These are phyloP conservation scores for Daktulosphaira vitifoliae DNA, from an alignment of 1,140 invertebrate species.

Conservation along the genomic window DNA sequence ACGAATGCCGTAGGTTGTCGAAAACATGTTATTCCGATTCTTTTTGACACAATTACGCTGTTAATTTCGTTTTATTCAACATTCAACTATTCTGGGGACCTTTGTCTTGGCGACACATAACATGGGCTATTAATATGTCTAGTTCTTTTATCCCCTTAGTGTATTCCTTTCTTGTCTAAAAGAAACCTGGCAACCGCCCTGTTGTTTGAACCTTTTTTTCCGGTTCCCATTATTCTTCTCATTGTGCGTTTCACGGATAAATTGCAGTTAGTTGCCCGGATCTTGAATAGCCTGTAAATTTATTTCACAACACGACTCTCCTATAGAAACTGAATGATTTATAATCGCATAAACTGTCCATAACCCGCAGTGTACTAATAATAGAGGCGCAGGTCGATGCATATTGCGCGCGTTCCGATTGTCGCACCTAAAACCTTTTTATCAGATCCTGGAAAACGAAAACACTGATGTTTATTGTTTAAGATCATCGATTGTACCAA, in stretches of 20 bases:
- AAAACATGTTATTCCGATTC: no score
- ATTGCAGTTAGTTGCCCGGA: not conserved
- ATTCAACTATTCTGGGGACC: not conserved
- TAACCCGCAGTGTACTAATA: not conserved
- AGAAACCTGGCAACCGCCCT: not conserved
- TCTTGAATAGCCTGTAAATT: conserved; percentile 19
- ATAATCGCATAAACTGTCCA: conserved; percentile 26
- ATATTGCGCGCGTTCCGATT: not conserved
- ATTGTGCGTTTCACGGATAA: not conserved
- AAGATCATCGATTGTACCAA: no score
- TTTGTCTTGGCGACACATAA: conserved; percentile 21
- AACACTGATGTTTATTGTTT: no score
- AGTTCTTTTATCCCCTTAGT: not conserved
- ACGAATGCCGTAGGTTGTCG: no score
- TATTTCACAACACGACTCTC: conserved; percentile 24
- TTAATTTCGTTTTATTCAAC: no score
- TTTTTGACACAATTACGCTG: no score
- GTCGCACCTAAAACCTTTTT: not conserved
- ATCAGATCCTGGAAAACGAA: no score
- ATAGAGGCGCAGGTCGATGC: not conserved
- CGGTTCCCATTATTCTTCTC: conserved; percentile 20
- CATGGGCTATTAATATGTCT: not conserved
- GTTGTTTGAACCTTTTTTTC: conserved; percentile 20
- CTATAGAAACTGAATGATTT: conserved; percentile 17
- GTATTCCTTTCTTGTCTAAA: not conserved